Percentiles rank a stretch among this genome's conserved stretches.
Evolutionary conservation across 2,113 vertebrate genomes (phyloP).

Genomic region (Ochotona curzoniae): DNA sequence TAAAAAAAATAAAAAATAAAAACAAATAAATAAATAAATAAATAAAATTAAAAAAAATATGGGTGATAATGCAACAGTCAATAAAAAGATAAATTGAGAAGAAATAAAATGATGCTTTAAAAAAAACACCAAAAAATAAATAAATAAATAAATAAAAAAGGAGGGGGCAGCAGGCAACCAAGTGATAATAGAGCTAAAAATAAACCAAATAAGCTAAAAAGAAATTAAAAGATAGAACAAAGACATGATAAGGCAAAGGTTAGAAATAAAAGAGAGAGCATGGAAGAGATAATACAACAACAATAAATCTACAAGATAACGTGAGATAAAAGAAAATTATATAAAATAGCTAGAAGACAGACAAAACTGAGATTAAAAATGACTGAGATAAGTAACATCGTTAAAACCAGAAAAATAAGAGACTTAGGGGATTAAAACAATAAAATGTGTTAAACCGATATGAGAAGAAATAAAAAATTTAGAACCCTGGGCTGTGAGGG

Average conservation of each 20-base stretch:
- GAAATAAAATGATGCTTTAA: slow-evolving; percentile 67
- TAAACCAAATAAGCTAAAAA: slow-evolving; percentile 65
- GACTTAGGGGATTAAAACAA: slow-evolving; percentile 72
- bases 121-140: no score
- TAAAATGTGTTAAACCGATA: slow-evolving; percentile 63
- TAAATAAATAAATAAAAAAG: background rate
- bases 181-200: slow-evolving; percentile 71
- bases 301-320: slow-evolving; percentile 75
- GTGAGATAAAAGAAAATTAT: slow-evolving; percentile 64
- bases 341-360: slow-evolving; percentile 69
- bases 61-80: slow-evolving; percentile 55
- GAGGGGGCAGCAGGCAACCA: slow-evolving; percentile 18
- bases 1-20: slow-evolving; percentile 62
- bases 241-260: slow-evolving; percentile 67
- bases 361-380: slow-evolving; percentile 70
- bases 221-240: slow-evolving; percentile 76
- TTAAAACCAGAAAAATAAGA: slow-evolving; percentile 69
- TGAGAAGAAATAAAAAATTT: slow-evolving; percentile 59
- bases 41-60: no score
- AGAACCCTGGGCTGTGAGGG: background rate
- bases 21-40: no score
- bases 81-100: slow-evolving; percentile 73
- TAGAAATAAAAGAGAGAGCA: slow-evolving; percentile 65
- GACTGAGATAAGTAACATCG: slow-evolving; percentile 70
- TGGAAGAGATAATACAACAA: slow-evolving; percentile 69